A percentile compares a stretch with the other conserved stretches of the same genome.
Evolutionary conservation across 2,113 vertebrate species (phyloP).

Genomic region (Aldabrachelys gigantea): DNA sequence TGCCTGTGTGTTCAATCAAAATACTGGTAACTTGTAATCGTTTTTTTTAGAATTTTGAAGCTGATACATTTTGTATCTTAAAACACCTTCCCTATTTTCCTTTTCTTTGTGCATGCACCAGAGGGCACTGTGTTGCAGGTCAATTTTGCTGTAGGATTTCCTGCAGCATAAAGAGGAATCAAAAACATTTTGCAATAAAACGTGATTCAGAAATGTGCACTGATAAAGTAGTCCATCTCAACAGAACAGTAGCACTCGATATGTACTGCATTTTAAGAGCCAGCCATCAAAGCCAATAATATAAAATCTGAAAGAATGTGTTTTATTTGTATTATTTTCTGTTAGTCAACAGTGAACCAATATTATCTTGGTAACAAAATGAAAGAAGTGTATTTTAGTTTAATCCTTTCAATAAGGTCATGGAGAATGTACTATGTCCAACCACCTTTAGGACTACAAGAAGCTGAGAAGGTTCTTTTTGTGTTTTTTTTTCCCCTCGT

Average conservation of each 20-base stretch:
- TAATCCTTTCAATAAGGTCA: neutral
- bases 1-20: neutral
- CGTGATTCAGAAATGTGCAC: slow-evolving; percentile 47
- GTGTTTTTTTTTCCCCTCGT: neutral
- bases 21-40: neutral
- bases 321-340: slow-evolving; percentile 63
- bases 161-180: slow-evolving; percentile 7
- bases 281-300: slow-evolving; percentile 51
- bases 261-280: slow-evolving; percentile 69
- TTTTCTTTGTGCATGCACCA: slow-evolving; percentile 67
- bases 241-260: slow-evolving; percentile 18
- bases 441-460: neutral
- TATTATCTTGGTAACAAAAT: slow-evolving; percentile 57
- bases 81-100: slow-evolving; percentile 14
- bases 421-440: neutral
- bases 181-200: slow-evolving; percentile 44
- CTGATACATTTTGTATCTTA: neutral
- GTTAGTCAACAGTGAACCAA: slow-evolving; percentile 52
- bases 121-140: slow-evolving; percentile 78
- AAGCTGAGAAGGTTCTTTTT: neutral
- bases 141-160: slow-evolving; percentile 54
- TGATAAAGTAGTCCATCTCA: slow-evolving; percentile 56
- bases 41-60: neutral
- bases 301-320: slow-evolving; percentile 31
- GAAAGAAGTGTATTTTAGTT: slow-evolving; percentile 55